phyloP scores from a whole-genome alignment of 1,140 invertebrate genomes.

The Pectinophora gossypiella region DNA sequence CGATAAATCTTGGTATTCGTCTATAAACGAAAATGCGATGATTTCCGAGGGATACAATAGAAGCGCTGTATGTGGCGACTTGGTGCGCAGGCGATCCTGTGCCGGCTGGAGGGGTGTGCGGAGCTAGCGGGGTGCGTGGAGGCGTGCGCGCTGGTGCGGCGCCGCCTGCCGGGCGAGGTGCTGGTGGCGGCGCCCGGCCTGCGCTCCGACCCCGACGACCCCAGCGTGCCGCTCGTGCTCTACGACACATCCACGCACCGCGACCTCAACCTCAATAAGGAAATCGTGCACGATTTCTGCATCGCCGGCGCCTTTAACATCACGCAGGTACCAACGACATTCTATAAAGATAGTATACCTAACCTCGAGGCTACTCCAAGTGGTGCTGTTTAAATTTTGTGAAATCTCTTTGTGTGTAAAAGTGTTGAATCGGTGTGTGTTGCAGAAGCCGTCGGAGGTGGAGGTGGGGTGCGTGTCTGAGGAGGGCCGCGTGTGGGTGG shows the following conservation, averaged over 20 bases:
- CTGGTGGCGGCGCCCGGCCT: slow-evolving; percentile 58
- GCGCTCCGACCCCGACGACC: slow-evolving; percentile 53
- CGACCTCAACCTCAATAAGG: slow-evolving; percentile 65
- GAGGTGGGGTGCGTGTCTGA: slow-evolving; percentile 66
- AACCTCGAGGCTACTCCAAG: too few species aligned
- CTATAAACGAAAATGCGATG: too few species aligned
- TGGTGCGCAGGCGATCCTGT: slow-evolving; percentile 76
- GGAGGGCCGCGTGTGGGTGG: slow-evolving; percentile 65
- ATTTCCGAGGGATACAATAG: too few species aligned
- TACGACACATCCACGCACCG: slow-evolving; percentile 61
- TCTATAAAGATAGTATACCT: too few species aligned
- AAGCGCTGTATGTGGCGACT: too few species aligned
- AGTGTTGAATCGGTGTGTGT: too few species aligned
- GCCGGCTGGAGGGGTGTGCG: slow-evolving; percentile 78
- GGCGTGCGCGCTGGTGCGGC: slow-evolving; percentile 51
- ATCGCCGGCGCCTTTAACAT: slow-evolving; percentile 51
- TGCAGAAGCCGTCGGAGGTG: slow-evolving; percentile 51
- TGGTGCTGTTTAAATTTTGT: neutral
- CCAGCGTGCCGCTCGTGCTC: slow-evolving; percentile 52
- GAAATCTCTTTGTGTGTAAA: neutral
- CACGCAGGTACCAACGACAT: slow-evolving; percentile 36
- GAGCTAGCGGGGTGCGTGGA: slow-evolving; percentile 65
- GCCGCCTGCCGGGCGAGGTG: slow-evolving; percentile 50
- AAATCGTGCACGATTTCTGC: slow-evolving; percentile 65
- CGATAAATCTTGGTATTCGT: too few species aligned